Evolutionary conservation across 2,797 vertebrate genomes (phyloP).

Genomic region (Dallia pectoralis): DNA sequence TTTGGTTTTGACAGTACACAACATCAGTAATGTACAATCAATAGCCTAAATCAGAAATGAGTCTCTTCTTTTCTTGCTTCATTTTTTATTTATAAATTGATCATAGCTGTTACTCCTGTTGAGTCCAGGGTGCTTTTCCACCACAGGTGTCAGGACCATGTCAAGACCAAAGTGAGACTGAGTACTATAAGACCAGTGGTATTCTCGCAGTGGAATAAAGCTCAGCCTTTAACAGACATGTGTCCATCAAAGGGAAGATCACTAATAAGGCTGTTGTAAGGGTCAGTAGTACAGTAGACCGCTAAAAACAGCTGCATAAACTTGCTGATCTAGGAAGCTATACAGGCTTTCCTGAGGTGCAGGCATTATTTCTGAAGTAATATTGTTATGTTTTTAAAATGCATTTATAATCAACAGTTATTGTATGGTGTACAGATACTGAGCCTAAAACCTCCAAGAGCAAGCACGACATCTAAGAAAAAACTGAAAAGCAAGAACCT

Average conservation of each 20-base stretch:
- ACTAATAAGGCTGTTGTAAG: background rate
- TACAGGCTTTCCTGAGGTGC: background rate
- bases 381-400: background rate
- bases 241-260: conserved; percentile 3
- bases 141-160: background rate
- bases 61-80: background rate
- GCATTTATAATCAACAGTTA: background rate
- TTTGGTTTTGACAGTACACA: background rate
- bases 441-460: background rate
- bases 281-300: background rate
- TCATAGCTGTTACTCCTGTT: background rate
- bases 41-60: background rate
- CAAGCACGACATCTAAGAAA: background rate
- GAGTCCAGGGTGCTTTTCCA: background rate
- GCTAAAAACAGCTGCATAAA: background rate
- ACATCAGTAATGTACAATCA: background rate
- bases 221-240: background rate
- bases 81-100: background rate
- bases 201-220: background rate
- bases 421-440: background rate
- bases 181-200: background rate
- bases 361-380: background rate
- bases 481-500: background rate
- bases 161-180: background rate
- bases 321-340: background rate